Evolutionary conservation across 2,888 invertebrate genomes (phyloP).

Genomic region (Meteorus cinctellus): DNA sequence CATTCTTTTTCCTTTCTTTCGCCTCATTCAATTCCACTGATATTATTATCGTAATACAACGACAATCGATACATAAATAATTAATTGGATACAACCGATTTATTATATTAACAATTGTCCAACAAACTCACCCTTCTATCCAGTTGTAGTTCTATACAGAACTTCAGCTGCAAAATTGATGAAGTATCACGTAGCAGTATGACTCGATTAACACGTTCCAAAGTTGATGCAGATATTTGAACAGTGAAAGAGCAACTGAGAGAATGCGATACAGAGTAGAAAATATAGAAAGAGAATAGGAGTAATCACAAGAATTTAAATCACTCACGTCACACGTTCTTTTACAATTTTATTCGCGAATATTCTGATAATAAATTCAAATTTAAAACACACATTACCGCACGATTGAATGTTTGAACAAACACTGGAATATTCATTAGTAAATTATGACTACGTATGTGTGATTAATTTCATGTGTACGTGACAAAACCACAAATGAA

Average conservation of each 20-base stretch:
- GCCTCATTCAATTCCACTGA: neutral
- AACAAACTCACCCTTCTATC: neutral
- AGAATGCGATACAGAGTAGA: neutral
- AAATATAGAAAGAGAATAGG: neutral
- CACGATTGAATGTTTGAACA: constrained; percentile 5
- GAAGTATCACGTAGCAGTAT: constrained; percentile 13
- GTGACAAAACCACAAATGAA: neutral
- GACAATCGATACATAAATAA: neutral
- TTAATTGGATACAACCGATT: neutral
- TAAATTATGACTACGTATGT: neutral
- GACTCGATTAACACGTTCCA: constrained; percentile 17
- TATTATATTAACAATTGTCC: neutral
- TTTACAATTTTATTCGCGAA: neutral
- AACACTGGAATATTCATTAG: neutral
- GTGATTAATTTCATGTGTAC: neutral
- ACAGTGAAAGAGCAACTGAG: neutral
- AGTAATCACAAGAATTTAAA: constrained; percentile 24
- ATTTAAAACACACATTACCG: neutral
- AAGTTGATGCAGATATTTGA: constrained; percentile 1
- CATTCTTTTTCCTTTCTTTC: neutral
- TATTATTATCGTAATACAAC: neutral
- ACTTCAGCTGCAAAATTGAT: neutral
- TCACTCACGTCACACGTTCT: constrained; percentile 19
- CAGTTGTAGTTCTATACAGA: neutral
- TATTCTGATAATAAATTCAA: neutral